Conservation (phyloP, 2,113 vertebrate genomes). For the Murina feae region DNA sequence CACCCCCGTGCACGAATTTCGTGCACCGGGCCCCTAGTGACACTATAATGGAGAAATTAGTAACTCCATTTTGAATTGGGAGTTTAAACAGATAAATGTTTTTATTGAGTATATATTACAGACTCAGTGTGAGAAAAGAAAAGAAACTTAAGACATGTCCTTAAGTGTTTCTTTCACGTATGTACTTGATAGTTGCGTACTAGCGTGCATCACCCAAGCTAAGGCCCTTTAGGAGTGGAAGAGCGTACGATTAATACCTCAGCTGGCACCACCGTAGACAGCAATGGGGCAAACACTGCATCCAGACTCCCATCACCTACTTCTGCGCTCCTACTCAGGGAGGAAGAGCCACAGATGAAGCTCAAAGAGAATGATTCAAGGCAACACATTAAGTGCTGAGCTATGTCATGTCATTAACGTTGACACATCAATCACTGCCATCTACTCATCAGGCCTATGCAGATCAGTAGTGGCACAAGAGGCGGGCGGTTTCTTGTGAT, state of each 20-base stretch:
- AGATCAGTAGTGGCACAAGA: background rate
- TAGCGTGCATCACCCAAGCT: background rate
- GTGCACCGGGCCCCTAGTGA: no score
- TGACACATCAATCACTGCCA: background rate
- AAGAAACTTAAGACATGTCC: background rate
- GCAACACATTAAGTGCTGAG: background rate
- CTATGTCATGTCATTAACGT: background rate
- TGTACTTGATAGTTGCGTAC: no score
- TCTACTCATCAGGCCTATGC: background rate
- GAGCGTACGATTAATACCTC: background rate
- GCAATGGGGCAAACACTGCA: background rate
- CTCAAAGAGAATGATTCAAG: background rate
- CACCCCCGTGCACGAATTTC: no score
- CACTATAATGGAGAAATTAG: background rate
- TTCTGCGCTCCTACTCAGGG: background rate
- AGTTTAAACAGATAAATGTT: background rate
- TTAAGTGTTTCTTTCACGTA: no score
- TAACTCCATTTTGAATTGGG: background rate
- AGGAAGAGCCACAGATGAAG: background rate
- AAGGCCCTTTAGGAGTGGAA: background rate
- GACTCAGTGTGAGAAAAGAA: background rate
- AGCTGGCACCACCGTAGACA: background rate
- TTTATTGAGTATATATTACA: background rate
- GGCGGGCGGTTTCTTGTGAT: background rate
- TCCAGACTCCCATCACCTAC: background rate